Conservation (phyloP, 2,797 vertebrate genomes). For the Lemur catta region DNA sequence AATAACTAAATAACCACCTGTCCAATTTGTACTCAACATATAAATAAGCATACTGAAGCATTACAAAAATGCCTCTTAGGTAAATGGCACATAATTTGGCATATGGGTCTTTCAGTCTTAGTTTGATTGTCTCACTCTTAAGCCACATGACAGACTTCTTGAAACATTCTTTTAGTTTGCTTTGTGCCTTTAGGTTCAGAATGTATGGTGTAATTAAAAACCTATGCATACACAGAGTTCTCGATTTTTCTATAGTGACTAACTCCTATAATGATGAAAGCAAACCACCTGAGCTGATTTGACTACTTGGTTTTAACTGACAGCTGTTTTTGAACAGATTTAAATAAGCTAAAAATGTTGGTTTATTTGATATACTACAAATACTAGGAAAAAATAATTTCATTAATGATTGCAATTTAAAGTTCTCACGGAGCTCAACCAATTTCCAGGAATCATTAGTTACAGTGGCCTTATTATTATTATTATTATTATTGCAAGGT, state of each 20-base stretch:
- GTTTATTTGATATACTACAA: background rate
- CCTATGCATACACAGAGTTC: background rate
- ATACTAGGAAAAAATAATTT: background rate
- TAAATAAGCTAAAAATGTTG: background rate
- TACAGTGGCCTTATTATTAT: background rate
- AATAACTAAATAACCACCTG: background rate
- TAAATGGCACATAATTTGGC: background rate
- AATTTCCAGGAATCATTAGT: background rate
- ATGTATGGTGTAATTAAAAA: background rate
- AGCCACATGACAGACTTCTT: background rate
- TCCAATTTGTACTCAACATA: background rate
- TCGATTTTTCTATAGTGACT: background rate
- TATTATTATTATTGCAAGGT: background rate
- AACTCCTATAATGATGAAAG: background rate
- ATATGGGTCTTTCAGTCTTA: background rate
- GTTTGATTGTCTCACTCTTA: background rate
- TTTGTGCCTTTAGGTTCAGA: background rate
- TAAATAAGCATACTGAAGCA: background rate
- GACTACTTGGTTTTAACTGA: background rate
- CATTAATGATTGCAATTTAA: background rate
- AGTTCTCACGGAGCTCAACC: background rate
- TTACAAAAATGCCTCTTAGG: background rate
- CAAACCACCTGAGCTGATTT: background rate
- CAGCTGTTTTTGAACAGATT: background rate
- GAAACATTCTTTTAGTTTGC: background rate